These are phyloP conservation scores for Aspidoscelis tigris DNA, from an alignment of 2,113 vertebrate genomes.

Conservation along the genomic window DNA sequence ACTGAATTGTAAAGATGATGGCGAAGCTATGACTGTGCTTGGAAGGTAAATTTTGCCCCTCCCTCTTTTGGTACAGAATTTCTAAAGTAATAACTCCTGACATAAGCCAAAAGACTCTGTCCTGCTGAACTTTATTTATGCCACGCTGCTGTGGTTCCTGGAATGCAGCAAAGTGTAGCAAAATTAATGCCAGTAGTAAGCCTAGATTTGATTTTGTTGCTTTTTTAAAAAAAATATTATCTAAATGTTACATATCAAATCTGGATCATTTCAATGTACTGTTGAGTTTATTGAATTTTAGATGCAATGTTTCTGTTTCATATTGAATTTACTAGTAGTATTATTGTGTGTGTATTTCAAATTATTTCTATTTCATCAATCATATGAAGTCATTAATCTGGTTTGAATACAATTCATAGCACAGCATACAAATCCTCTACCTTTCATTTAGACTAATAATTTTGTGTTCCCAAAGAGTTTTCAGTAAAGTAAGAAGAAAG, in stretches of 20 bases:
- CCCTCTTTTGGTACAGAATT: slow-evolving; percentile 8
- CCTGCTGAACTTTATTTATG: neutral
- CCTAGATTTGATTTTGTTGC: no score
- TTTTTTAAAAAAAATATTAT: no score
- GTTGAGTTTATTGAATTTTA: neutral
- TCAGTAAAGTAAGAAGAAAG: neutral
- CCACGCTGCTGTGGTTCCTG: neutral
- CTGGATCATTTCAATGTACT: neutral
- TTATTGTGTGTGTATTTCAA: neutral
- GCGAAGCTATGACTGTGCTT: slow-evolving; percentile 97
- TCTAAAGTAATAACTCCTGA: neutral
- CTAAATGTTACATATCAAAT: neutral
- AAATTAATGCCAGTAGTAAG: no score
- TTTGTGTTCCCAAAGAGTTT: neutral
- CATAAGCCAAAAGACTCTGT: neutral
- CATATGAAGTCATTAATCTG: neutral
- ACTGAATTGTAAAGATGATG: slow-evolving; percentile 95
- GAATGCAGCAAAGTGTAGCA: neutral
- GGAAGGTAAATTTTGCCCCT: slow-evolving; percentile 83
- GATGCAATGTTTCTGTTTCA: neutral
- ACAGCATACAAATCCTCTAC: no score
- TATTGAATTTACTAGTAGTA: neutral
- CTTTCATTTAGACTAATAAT: neutral
- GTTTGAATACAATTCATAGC: no score
- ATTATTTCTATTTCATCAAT: neutral